Conservation (phyloP, 2,113 vertebrate species). For the Cryptotis parvus region DNA sequence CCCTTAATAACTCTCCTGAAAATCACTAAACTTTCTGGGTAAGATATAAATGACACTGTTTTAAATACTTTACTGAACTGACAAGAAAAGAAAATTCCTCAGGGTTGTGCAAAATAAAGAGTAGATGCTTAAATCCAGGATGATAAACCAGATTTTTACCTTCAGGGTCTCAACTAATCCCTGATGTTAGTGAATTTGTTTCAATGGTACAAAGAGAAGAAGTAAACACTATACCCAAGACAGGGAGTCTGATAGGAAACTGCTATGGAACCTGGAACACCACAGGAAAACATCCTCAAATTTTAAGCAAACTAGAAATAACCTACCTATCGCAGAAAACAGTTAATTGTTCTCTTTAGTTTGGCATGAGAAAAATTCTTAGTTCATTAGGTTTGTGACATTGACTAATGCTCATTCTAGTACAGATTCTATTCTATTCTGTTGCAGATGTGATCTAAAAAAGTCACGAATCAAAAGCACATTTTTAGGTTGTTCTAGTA, state of each 20-base stretch:
- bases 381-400: constrained; percentile 13
- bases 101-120: not conserved
- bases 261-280: not conserved
- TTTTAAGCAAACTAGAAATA: not conserved
- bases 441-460: too few relatives aligned
- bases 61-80: not conserved
- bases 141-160: not conserved
- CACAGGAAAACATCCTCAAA: not conserved
- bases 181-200: not conserved
- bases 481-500: not conserved
- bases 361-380: not conserved
- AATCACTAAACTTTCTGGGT: not conserved
- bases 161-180: not conserved
- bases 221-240: not conserved
- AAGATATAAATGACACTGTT: constrained; percentile 5
- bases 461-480: not conserved
- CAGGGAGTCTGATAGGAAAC: not conserved
- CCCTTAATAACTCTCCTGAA: not conserved
- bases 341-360: not conserved
- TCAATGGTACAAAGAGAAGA: not conserved
- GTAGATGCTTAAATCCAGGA: not conserved
- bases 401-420: not conserved
- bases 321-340: not conserved
- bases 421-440: too few relatives aligned
- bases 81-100: constrained; percentile 9